Conservation (phyloP, 2,888 invertebrate species). For the Heteromyza rotundicornis region DNA sequence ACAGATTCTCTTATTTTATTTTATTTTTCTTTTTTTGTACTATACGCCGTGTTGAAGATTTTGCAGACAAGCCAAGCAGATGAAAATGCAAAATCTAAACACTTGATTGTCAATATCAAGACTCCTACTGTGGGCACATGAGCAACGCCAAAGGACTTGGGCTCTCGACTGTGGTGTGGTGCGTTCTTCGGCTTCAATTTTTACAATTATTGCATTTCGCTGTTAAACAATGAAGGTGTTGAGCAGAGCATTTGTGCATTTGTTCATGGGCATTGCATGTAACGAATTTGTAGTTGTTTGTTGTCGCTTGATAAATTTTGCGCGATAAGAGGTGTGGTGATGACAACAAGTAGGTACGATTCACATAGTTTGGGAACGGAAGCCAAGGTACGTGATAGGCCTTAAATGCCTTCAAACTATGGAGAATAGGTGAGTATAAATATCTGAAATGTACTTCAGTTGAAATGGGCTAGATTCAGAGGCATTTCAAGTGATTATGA, state of each 20-base stretch:
- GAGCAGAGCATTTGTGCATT: conserved; percentile 13
- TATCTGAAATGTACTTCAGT: too few species aligned
- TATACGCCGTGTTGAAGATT: not conserved
- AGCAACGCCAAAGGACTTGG: not conserved
- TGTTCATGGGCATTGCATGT: not conserved
- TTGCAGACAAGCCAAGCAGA: not conserved
- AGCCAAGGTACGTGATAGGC: not conserved
- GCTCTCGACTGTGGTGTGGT: not conserved
- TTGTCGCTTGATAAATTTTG: conserved; percentile 15
- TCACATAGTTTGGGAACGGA: not conserved
- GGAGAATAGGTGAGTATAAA: too few species aligned
- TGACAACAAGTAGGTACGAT: conserved; percentile 2
- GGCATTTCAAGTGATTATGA: too few species aligned
- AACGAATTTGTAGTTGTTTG: conserved; percentile 15
- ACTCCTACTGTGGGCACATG: conserved; percentile 12
- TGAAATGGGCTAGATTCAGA: too few species aligned
- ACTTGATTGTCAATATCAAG: conserved; percentile 20
- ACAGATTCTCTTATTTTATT: not conserved
- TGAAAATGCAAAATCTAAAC: conserved; percentile 16
- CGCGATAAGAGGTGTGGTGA: conserved; percentile 16
- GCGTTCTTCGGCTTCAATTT: not conserved
- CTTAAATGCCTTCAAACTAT: not conserved
- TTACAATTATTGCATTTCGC: conserved; percentile 50
- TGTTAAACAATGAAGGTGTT: conserved; percentile 48
- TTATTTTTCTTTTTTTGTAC: not conserved